Base-by-base conservation (phyloP, 2,797 vertebrate species). In the Aeoliscus strigatus region DNA sequence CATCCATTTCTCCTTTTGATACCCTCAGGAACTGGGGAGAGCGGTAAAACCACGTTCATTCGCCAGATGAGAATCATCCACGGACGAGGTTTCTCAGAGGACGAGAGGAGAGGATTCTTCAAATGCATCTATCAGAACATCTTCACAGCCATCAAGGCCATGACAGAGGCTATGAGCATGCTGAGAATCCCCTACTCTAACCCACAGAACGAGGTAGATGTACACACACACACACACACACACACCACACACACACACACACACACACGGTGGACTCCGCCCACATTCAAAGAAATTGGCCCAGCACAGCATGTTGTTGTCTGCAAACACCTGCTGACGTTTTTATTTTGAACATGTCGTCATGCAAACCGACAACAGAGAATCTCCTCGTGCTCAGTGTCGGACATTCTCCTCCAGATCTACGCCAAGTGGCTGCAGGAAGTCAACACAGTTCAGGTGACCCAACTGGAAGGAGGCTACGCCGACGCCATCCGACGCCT, bases 401-500 rank as follows among this genome's bases (percentile, higher is more conserved):
- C n/a, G n/a, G n/a, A n/a, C n/a, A n/a, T 28, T 51, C 9, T 44
- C 38, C 47, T 57, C 14, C 63, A 90, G 89, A 48, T 51, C 11
- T 79, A 81, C 8, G 84, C 77, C 12, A 72, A 69, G 40, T 56
- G 51, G 68, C 43, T 90, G 44, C 76, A 81, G 70, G 74, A 82
- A 0, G 52, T 88, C 35, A 75, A 86, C 48, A 76, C 75, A 0
- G 59, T 73, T 42, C 81, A 83, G 29, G 39, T 90, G 48, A 69
- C 52, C 3, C 73, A 82, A 10, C 54, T 91, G 62, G 87, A 89
- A 1, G 55, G 41, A 14, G 34, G 30, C 18, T 66, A n/a, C n/a
- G 85, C 94, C 42, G 91, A 88, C 0, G 90, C 95, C 60, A 93
- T 97, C 65, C 86, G 86, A 63, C 90, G 96, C 59, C 83, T 99